Conservation (phyloP, 2,113 vertebrate genomes). For the Capricornis sumatraensis region DNA sequence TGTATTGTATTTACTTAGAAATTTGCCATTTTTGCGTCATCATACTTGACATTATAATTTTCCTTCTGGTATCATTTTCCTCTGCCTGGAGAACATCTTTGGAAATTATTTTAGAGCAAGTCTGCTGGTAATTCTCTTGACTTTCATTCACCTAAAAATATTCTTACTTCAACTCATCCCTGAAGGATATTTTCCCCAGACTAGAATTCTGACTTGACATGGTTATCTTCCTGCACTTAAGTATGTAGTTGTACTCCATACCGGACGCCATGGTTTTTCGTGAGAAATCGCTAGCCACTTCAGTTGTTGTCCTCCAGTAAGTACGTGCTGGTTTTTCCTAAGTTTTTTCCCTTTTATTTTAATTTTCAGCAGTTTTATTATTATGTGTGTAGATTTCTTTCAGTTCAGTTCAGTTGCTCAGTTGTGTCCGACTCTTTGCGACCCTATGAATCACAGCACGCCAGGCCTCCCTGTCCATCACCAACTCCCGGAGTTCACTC, state of each 20-base stretch:
- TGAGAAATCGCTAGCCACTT: background rate
- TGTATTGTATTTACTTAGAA: background rate
- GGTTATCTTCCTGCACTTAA: background rate
- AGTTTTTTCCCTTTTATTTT: background rate
- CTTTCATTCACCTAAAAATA: background rate
- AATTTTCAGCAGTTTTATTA: slow-evolving; percentile 10
- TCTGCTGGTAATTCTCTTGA: background rate
- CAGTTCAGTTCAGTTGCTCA: too few relatives aligned
- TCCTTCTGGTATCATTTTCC: background rate
- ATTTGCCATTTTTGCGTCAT: background rate
- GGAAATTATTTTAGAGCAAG: background rate
- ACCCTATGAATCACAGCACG: accelerated
- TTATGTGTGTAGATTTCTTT: background rate
- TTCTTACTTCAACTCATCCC: background rate
- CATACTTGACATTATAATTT: background rate
- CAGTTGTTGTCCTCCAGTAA: background rate
- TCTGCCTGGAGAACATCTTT: background rate
- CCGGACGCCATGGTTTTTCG: background rate
- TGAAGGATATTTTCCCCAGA: background rate
- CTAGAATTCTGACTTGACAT: background rate
- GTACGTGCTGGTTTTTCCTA: background rate
- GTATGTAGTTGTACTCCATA: background rate
- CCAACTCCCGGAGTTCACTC: too few relatives aligned
- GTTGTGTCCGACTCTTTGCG: too few relatives aligned
- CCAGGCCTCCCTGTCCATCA: too few relatives aligned